Evolutionary conservation across 2,888 invertebrate species (phyloP), one percentile per base, ranked within the genome.

Genomic region (Coleophora deauratella): DNA sequence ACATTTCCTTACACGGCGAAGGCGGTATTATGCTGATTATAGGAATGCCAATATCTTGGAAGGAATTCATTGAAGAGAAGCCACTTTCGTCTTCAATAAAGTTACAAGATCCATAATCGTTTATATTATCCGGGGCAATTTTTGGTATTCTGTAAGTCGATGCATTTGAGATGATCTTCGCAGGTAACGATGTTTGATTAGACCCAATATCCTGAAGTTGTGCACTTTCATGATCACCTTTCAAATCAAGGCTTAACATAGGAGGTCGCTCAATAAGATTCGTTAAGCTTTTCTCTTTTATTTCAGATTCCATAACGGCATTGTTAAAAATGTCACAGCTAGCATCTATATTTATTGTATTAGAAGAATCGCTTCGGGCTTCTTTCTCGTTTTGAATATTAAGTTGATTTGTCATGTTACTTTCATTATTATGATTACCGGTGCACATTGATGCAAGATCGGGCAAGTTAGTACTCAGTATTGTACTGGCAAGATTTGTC

Each of bases 51-150:
- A 93, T 89, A 63, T 94, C 94, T 74, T 94, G 93, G 66, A 93
- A 94, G 7, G 94, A 94, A 69, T 90, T 93, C 87, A 94, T 92
- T 8, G 94, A 94, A 10, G 93, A 93, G 72, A 94, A 94, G 27
- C 94, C 94, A 63, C 94, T 94, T 71, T 94, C 94, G 57, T 94
- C 93, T 66, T 94, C 94, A 38, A 81, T 70, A 45, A 76, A 81
- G 61, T 75, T 72, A 33, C 68, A 62, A 35, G 66, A 65, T 46
- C 66, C 72, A 50, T 62, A 79, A 38, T 78, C 74, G 40, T 58
- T 69, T 47, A 62, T 65, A 55, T 73, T 76, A 33, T 68, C 63
- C 38, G 57, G 44, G 27, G 49, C 41, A 45, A 49, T 61, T 53
- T 64, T 59, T 38, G 51, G 43, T 37, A 47, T 47, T 51, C 60